These are phyloP conservation scores for Hyla sarda DNA, from an alignment of 2,113 vertebrate genomes.

Conservation along the genomic window DNA sequence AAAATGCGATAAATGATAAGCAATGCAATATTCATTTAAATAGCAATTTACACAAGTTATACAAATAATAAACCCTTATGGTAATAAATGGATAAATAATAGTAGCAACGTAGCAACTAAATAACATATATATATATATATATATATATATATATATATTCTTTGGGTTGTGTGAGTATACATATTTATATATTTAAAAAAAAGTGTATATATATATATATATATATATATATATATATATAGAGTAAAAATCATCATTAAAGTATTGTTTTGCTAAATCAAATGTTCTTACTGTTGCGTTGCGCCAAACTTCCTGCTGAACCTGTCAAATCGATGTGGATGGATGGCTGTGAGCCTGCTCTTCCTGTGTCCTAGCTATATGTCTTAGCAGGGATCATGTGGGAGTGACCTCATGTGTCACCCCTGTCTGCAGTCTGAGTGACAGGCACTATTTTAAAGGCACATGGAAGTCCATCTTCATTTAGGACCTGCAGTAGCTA, in stretches of 20 bases:
- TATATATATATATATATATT: too few relatives aligned
- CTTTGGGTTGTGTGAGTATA: too few relatives aligned
- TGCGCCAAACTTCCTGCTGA: slow-evolving; percentile 66
- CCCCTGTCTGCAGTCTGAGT: slow-evolving; percentile 68
- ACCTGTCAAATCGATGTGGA: slow-evolving; percentile 66
- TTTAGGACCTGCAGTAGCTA: slow-evolving; percentile 50
- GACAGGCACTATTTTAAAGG: slow-evolving; percentile 69
- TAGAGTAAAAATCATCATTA: not conserved
- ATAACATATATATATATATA: too few relatives aligned
- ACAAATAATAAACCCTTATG: too few relatives aligned
- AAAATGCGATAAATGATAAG: not conserved
- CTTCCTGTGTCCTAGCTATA: slow-evolving; percentile 64
- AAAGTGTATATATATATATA: too few relatives aligned
- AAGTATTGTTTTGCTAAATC: not conserved
- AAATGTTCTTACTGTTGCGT: slow-evolving; percentile 68
- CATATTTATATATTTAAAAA: too few relatives aligned
- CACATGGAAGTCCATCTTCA: slow-evolving; percentile 60
- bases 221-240: too few relatives aligned
- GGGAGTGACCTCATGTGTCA: slow-evolving; percentile 65
- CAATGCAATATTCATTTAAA: not conserved
- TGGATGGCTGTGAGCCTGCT: slow-evolving; percentile 41
- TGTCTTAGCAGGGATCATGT: slow-evolving; percentile 56
- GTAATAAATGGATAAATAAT: too few relatives aligned
- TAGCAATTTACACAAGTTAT: not conserved
- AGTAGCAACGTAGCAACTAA: too few relatives aligned